Evolutionary conservation across 2,888 invertebrate species (phyloP).

Genomic region (Melanchra persicariae): DNA sequence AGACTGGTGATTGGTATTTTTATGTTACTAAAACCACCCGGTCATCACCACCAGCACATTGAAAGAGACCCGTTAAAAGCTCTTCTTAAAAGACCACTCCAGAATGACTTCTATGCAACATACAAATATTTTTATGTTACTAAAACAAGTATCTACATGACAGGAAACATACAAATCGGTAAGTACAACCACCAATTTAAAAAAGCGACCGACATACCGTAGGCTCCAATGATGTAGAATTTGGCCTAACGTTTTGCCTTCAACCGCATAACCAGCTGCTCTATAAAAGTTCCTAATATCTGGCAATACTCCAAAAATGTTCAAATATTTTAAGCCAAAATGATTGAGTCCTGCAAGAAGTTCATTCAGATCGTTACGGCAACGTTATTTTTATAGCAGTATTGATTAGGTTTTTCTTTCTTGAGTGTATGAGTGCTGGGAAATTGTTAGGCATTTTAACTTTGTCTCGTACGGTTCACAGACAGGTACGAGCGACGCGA

Average conservation of each 20-base stretch:
- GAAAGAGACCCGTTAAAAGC: too few relatives aligned
- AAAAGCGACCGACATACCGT: neutral
- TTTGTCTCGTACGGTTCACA: neutral
- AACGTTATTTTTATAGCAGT: slow-evolving; percentile 1
- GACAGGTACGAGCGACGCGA: too few relatives aligned
- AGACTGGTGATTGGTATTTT: too few relatives aligned
- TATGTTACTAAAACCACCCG: too few relatives aligned
- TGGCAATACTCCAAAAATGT: slow-evolving; percentile 47
- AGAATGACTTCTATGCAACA: too few relatives aligned
- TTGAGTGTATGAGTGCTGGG: neutral
- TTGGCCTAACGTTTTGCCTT: slow-evolving; percentile 47
- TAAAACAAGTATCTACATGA: neutral
- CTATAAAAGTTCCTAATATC: slow-evolving; percentile 46
- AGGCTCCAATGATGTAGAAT: slow-evolving; percentile 38
- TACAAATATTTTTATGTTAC: too few relatives aligned
- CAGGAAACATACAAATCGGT: neutral
- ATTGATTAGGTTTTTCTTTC: neutral
- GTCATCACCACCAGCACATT: too few relatives aligned
- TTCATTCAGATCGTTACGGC: slow-evolving; percentile 4
- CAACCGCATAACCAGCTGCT: slow-evolving; percentile 54
- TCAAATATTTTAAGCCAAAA: slow-evolving; percentile 48
- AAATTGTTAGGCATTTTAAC: neutral
- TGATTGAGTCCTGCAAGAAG: slow-evolving; percentile 36
- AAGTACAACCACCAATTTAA: slow-evolving; percentile 4
- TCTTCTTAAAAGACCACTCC: too few relatives aligned